Conservation (phyloP, 2,888 invertebrate species). For the Ichneumoninae sp. region DNA sequence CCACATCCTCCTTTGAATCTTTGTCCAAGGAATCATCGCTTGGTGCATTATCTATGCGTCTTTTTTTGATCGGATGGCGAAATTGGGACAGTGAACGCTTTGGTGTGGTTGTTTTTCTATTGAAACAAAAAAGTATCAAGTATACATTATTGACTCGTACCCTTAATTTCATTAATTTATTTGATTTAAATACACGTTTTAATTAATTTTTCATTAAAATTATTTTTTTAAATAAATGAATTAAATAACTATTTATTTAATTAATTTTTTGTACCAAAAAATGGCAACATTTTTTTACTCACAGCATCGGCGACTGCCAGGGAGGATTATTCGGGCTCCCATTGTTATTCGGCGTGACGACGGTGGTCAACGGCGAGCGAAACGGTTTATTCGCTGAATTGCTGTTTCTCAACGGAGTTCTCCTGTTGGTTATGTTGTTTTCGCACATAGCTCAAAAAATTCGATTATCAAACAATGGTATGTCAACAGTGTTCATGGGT, state of each 20-base stretch:
- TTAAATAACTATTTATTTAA: slow-evolving; percentile 1
- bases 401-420: slow-evolving; percentile 73
- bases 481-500: neutral
- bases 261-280: neutral
- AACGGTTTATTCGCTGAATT: slow-evolving; percentile 75
- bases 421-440: slow-evolving; percentile 62
- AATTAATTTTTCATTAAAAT: neutral
- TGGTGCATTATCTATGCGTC: slow-evolving; percentile 60
- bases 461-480: neutral
- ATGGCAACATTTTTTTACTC: slow-evolving; percentile 25
- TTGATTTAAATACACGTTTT: neutral
- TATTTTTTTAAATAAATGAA: neutral
- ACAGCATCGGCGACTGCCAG: slow-evolving; percentile 50
- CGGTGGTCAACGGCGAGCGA: slow-evolving; percentile 72
- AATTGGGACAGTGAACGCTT: slow-evolving; percentile 61
- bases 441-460: slow-evolving; percentile 46
- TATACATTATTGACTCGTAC: neutral
- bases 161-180: neutral
- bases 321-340: slow-evolving; percentile 44
- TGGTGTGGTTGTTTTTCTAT: slow-evolving; percentile 62
- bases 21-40: neutral
- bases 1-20: slow-evolving; percentile 19
- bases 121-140: neutral
- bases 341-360: slow-evolving; percentile 53
- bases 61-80: slow-evolving; percentile 59